Evolutionary conservation across 2,113 vertebrate species (phyloP).

Genomic region (Oncorhynchus kisutch): DNA sequence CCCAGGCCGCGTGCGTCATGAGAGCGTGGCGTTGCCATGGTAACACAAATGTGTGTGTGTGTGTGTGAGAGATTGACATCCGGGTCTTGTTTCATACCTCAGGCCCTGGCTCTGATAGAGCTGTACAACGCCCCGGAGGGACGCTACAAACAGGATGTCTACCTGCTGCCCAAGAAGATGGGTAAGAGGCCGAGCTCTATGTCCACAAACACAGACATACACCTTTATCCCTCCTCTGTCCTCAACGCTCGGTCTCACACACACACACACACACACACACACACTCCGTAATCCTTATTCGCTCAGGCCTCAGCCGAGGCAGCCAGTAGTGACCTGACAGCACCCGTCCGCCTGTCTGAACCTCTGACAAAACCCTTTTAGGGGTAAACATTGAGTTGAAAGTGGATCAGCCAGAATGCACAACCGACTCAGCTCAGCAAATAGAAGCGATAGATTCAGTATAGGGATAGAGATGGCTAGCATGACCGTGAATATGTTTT

Average conservation of each 20-base stretch:
- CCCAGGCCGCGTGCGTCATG: too few species aligned
- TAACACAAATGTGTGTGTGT: slow-evolving; percentile 17
- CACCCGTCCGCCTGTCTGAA: background rate
- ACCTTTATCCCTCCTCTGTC: background rate
- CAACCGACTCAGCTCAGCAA: too few species aligned
- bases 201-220: background rate
- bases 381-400: background rate
- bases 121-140: slow-evolving; percentile 94
- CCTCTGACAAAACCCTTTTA: background rate
- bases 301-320: too few species aligned
- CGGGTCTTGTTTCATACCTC: slow-evolving; percentile 4
- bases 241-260: background rate
- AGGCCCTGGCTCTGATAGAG: slow-evolving; percentile 94
- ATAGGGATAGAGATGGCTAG: background rate
- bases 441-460: too few species aligned
- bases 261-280: background rate
- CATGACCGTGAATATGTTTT: background rate
- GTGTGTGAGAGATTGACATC: slow-evolving; percentile 18
- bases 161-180: slow-evolving; percentile 97
- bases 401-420: too few species aligned
- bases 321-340: background rate
- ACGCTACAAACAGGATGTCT: slow-evolving; percentile 95
- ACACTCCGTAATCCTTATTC: background rate
- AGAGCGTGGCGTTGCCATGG: slow-evolving; percentile 28
- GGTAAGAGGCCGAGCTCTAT: slow-evolving; percentile 71